Evolutionary conservation across 2,113 vertebrate genomes (phyloP), one percentile per base, ranked within the genome.

Genomic region (Macroglossus sobrinus): DNA sequence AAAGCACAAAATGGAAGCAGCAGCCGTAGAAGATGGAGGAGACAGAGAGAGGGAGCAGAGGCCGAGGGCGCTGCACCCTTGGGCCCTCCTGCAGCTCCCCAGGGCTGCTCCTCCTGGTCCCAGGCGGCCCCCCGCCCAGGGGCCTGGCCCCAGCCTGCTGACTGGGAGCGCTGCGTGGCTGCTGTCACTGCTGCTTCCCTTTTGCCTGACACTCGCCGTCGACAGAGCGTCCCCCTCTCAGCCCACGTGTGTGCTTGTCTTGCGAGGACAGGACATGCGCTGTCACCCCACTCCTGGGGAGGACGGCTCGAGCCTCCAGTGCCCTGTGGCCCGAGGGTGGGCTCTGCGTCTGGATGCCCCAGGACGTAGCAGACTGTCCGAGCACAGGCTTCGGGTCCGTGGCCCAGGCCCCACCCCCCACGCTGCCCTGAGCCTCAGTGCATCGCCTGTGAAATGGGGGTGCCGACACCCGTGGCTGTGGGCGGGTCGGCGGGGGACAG

Each of bases 401-500:
- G 5, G 22, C 35, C 63, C 35, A 1, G 7, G 7, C 18, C 35
- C 22, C n/a, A n/a, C n/a, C n/a, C 61, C 69, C 22, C 61, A 47
- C 0, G 45, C 59, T 35, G 24, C 72, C 84, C 15, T 2, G 45
- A 47, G 45, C 71, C 91, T 57, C 69, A 4, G 30, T 16, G 40
- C 12, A 2, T 4, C 21, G 21, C 21, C 55, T 66, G 80, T 7
- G 38, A 53, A 1, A 28, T 15, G 59, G 69, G 59, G 47, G 7
- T 0, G 1, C 0, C 1, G 45, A 10, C 0, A 28, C 2, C 53
- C 5, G 26, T 53, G 59, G 69, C n/a, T 16, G 5, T 19, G 21
- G 57, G 19, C 0, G 33, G 53, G 8, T 10, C 18, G 2, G 19
- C 7, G 26, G 26, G 89, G 28, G 40, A 7, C n/a, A 7, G 40